Base-by-base conservation (phyloP, 2,797 vertebrate genomes). In the Diplodus sargus region DNA sequence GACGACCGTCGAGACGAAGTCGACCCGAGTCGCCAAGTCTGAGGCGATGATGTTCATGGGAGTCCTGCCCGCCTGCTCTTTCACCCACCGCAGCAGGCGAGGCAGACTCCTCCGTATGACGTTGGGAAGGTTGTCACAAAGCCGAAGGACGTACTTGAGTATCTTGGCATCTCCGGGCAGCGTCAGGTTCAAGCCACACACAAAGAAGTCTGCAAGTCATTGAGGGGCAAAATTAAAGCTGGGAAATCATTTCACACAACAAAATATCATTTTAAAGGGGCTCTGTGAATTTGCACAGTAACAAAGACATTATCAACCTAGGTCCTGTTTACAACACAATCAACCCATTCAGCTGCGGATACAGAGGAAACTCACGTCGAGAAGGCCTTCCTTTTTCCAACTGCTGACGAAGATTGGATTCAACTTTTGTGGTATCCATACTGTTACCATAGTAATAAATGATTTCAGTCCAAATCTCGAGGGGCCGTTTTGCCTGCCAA, bases 151-250 rank as follows among this genome's bases (percentile, higher is more conserved):
- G 82, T 92, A 91, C 34, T 5, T 43, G 49, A 91, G 69, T 12
- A 67, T 66, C 14, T 49, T 10, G 4, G 3, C 0, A 6, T 83
- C 22, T 0, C 58, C 34, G 1, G 90, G 92, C 34, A 93, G 84
- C 0, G 92, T 93, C 57, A 89, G 70, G 76, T 93, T 93, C 80
- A 93, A 74, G 74, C 91, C 90, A n/a, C 91, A 92, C 5, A 86
- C 87, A 16, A 78, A 86, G 69, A 93, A 90, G 75, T 25, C 92
- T 93, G 82, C 49, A 66, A 57, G n/a, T 48, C 25, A 59, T 0
- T 1, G 12, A 47, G 0, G 13, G 13, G 17, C 14, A 72, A 34
- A 13, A 51, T 42, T 18, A 60, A n/a, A 71, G 22, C 0, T 72
- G 12, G 53, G 0, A 5, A n/a, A 22, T 43, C 16, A 52, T 34